Conservation (phyloP, 2,113 vertebrate species). For the Illadopsis cleaveri region DNA sequence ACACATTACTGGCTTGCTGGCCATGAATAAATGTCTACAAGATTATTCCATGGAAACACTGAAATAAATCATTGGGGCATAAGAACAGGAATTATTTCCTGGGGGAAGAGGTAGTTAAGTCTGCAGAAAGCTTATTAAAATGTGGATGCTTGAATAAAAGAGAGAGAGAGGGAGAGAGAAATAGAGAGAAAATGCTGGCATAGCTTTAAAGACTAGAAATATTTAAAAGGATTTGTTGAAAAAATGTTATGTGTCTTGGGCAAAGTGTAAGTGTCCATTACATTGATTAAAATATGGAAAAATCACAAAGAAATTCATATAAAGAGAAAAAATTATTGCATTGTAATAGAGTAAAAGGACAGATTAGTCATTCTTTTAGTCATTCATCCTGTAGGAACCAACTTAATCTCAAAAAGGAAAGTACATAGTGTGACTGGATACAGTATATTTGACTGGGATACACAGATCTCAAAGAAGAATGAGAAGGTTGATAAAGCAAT, state of each 20-base stretch:
- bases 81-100: neutral
- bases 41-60: neutral
- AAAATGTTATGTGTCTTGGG: neutral
- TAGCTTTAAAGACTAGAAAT: neutral
- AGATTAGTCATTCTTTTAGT: neutral
- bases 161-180: neutral
- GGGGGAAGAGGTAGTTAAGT: neutral
- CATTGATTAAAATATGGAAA: neutral
- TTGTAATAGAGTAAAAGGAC: neutral
- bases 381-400: neutral
- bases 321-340: neutral
- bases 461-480: neutral
- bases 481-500: neutral
- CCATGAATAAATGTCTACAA: neutral
- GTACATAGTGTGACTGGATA: neutral
- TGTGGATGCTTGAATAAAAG: neutral
- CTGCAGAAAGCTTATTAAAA: neutral
- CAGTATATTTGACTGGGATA: neutral
- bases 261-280: neutral
- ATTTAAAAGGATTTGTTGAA: neutral
- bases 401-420: neutral
- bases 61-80: neutral
- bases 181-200: neutral
- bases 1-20: neutral
- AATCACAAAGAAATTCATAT: neutral